A percentile compares a stretch with the other conserved stretches of the same genome.
These are phyloP conservation scores for Acanthochromis polyacanthus DNA, from an alignment of 2,113 vertebrate genomes.

Conservation along the genomic window DNA sequence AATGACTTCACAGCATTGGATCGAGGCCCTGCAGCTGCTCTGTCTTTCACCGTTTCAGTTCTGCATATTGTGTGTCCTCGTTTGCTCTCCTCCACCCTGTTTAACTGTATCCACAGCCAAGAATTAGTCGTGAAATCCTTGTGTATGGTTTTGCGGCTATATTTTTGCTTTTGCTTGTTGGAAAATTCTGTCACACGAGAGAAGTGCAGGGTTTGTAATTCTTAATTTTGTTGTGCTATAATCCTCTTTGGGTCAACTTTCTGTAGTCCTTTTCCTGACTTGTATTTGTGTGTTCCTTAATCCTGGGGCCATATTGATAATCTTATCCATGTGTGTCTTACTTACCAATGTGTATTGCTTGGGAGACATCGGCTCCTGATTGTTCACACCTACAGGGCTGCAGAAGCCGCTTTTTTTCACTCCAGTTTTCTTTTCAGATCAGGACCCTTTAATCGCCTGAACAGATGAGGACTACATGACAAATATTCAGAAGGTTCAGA, in stretches of 20 bases:
- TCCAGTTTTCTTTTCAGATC: neutral
- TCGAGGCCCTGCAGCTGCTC: constrained; percentile 44
- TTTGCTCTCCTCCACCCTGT: constrained; percentile 35
- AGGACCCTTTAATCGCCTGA: neutral
- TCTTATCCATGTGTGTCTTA: constrained; percentile 28
- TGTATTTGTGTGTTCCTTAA: constrained; percentile 50
- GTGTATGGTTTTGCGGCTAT: constrained; percentile 31
- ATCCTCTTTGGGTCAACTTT: constrained; percentile 42
- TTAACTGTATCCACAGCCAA: constrained; percentile 7
- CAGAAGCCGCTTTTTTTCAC: neutral
- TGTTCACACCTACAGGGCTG: neutral
- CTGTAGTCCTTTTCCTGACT: constrained; percentile 3
- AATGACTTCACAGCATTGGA: constrained; percentile 44
- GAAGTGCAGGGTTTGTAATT: neutral
- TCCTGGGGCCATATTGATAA: constrained; percentile 37
- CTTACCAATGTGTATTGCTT: constrained; percentile 20
- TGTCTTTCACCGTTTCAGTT: constrained; percentile 39
- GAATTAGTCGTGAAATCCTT: constrained; percentile 20
- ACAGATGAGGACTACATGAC: constrained; percentile 29
- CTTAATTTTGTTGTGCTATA: neutral
- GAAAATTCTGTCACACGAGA: constrained; percentile 15
- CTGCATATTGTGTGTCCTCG: constrained; percentile 35
- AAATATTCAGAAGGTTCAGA: constrained; percentile 24
- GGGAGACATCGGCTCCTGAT: neutral
- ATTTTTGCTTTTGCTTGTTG: neutral